These are phyloP conservation scores for Carduelis carduelis DNA, from an alignment of 2,797 vertebrate genomes.

Conservation along the genomic window DNA sequence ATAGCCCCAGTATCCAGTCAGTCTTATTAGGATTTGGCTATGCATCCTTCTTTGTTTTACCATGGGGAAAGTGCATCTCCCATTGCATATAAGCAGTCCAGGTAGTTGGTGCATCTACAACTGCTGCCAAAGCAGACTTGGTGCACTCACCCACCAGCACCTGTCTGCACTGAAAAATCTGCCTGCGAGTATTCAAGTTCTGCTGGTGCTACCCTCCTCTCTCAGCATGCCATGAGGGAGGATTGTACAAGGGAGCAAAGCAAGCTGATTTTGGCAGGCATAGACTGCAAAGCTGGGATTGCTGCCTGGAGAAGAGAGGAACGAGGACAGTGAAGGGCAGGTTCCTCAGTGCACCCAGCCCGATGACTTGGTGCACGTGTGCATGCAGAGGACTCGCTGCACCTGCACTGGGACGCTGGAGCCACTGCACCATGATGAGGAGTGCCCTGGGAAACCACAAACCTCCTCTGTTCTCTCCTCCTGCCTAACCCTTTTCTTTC, in stretches of 20 bases:
- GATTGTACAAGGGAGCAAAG: background rate
- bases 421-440: background rate
- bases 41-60: background rate
- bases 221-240: accelerated
- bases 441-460: background rate
- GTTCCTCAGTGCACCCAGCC: accelerated
- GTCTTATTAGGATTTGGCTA: background rate
- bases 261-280: background rate
- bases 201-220: background rate
- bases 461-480: accelerated
- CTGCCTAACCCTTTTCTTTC: background rate
- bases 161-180: background rate
- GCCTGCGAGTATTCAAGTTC: accelerated
- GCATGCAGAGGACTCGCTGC: background rate
- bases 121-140: background rate
- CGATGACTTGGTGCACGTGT: background rate
- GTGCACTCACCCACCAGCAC: background rate
- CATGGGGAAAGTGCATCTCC: background rate
- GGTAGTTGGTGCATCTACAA: background rate
- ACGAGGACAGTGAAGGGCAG: accelerated
- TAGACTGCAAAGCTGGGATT: background rate
- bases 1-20: background rate
- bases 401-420: accelerated
- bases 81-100: accelerated
- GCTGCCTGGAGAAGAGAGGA: background rate